Evolutionary conservation across 2,113 vertebrate genomes (phyloP).

Genomic region (Sardina pilchardus): DNA sequence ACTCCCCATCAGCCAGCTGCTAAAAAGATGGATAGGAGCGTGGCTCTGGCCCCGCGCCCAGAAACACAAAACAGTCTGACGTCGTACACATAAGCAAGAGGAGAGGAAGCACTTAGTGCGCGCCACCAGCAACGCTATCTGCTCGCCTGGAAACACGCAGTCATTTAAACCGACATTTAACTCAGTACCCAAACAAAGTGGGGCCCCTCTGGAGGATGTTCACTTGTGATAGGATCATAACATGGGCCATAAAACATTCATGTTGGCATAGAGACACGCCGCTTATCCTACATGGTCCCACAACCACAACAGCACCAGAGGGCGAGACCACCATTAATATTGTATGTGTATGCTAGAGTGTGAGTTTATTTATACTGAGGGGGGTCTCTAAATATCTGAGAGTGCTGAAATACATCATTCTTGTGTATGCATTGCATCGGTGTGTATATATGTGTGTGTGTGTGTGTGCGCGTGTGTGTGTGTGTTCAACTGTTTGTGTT

Average conservation of each 20-base stretch:
- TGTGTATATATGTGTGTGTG: background rate
- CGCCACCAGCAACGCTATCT: conserved; percentile 11
- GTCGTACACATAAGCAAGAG: conserved; percentile 19
- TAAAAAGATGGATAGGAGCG: conserved; percentile 27
- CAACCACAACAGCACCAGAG: conserved; percentile 24
- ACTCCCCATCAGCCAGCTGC: conserved; percentile 36
- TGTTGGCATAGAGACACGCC: conserved; percentile 18
- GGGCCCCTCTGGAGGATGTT: conserved; percentile 13
- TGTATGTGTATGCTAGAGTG: conserved; percentile 3
- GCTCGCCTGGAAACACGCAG: background rate
- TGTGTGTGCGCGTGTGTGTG: background rate
- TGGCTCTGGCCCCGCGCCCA: conserved; percentile 25
- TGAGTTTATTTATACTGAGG: background rate
- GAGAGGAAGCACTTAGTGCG: conserved; percentile 5
- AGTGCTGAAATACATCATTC: background rate
- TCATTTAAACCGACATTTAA: conserved; percentile 23
- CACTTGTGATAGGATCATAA: conserved; percentile 32
- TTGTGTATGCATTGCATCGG: background rate
- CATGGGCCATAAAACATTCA: conserved; percentile 32
- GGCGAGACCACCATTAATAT: conserved; percentile 26
- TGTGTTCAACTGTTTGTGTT: background rate
- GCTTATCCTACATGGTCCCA: conserved; percentile 19
- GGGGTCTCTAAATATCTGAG: background rate
- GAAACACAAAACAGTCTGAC: conserved; percentile 19
- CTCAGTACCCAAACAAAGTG: conserved; percentile 12